Evolutionary conservation across 92 coral and sea anemone species (phyloP).

Genomic region (Porites cylindrica): DNA sequence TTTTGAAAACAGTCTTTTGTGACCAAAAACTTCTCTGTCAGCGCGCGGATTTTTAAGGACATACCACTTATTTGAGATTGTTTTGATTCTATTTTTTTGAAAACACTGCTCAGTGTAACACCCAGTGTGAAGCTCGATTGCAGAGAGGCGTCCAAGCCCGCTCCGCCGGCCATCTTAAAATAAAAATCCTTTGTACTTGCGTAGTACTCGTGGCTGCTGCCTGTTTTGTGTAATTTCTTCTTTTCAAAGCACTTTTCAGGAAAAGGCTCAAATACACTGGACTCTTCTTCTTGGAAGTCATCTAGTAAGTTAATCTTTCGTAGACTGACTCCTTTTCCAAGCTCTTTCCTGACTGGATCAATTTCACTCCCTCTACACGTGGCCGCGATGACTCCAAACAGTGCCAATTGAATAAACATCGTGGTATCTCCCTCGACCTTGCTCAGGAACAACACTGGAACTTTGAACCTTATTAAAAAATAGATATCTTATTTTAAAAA

Average conservation of each 20-base stretch:
- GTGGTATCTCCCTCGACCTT: too few species aligned
- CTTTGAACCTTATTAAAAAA: too few species aligned
- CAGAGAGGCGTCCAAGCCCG: constrained; percentile 26
- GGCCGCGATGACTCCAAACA: too few species aligned
- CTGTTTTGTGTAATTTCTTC: background rate
- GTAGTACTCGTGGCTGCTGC: background rate
- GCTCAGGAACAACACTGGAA: too few species aligned
- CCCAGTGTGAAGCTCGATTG: constrained; percentile 5
- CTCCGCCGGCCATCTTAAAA: constrained; percentile 11
- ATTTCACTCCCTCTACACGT: too few species aligned
- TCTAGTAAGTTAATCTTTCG: background rate
- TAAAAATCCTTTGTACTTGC: constrained; percentile 32
- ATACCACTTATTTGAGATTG: background rate
- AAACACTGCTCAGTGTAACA: background rate
- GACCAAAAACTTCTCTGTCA: constrained; percentile 3
- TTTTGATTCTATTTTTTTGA: background rate
- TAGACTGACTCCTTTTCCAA: constrained; percentile 1
- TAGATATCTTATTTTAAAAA: too few species aligned
- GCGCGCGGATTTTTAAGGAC: background rate
- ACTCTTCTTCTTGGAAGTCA: constrained; percentile 7
- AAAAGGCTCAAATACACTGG: background rate
- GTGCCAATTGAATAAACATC: too few species aligned
- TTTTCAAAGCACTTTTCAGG: background rate
- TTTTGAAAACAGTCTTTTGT: background rate
- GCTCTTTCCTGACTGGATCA: background rate